These are phyloP conservation scores for Crossaster papposus DNA, from an alignment of 53 echinoderm and acorn worm genomes.

Conservation along the genomic window DNA sequence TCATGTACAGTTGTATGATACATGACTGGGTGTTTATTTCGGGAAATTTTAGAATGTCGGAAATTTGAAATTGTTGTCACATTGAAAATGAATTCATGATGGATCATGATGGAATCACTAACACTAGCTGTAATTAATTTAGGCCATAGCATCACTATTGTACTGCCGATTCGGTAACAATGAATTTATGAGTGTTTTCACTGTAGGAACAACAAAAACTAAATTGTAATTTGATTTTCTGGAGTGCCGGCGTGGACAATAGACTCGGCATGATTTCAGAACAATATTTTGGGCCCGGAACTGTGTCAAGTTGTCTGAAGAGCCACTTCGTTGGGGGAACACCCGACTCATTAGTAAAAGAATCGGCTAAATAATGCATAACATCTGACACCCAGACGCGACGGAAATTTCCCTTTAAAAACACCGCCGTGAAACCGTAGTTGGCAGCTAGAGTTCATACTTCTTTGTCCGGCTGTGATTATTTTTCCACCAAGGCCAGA, in stretches of 20 bases:
- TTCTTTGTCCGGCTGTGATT: conserved; percentile 30
- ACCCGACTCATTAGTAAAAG: conserved; percentile 16
- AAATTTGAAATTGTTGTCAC: too few relatives aligned
- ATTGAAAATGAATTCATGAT: too few relatives aligned
- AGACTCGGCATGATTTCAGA: conserved; percentile 8
- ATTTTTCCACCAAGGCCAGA: neutral
- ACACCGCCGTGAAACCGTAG: conserved; percentile 33
- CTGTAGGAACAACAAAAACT: neutral
- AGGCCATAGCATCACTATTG: neutral
- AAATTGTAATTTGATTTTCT: conserved; percentile 39
- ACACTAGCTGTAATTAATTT: neutral
- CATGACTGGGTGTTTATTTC: too few relatives aligned
- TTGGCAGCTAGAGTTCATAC: conserved; percentile 15
- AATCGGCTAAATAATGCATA: conserved; percentile 41
- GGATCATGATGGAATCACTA: too few relatives aligned
- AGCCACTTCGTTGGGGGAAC: conserved; percentile 10
- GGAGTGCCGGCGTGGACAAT: neutral
- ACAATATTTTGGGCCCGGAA: conserved; percentile 29
- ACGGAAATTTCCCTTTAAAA: conserved; percentile 10
- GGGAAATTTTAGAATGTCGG: too few relatives aligned
- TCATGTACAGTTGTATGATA: too few relatives aligned
- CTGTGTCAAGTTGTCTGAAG: conserved; percentile 40
- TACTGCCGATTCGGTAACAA: neutral
- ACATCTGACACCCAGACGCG: neutral
- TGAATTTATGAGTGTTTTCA: neutral